These are phyloP conservation scores for Hippocampus barbouri DNA, from an alignment of 2,113 vertebrate species.

Conservation along the genomic window DNA sequence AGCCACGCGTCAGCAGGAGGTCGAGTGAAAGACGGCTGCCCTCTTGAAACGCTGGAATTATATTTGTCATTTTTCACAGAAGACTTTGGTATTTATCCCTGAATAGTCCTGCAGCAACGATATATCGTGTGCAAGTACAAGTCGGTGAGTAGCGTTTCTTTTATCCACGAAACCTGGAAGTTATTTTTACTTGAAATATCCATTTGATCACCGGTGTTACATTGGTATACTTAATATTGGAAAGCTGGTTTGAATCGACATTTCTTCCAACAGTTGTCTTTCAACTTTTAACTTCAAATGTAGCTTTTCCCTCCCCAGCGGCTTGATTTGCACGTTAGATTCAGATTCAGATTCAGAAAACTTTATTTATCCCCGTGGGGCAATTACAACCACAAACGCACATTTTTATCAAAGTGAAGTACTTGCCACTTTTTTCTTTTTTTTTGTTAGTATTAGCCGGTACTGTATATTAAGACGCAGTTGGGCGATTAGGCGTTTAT, in stretches of 20 bases:
- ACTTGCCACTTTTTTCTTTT: background rate
- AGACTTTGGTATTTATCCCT: background rate
- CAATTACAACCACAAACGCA: background rate
- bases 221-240: background rate
- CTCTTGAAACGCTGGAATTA: background rate
- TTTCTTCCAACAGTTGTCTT: background rate
- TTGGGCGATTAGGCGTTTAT: background rate
- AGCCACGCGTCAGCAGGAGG: too few relatives aligned
- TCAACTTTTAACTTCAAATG: background rate
- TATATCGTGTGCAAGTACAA: too few relatives aligned
- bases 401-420: background rate
- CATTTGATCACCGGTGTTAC: too few relatives aligned
- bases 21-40: background rate
- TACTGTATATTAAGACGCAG: background rate
- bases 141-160: background rate
- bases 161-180: background rate
- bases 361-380: too few relatives aligned
- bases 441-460: background rate
- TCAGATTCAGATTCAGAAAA: too few relatives aligned
- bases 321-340: background rate
- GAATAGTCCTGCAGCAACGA: too few relatives aligned
- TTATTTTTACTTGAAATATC: background rate
- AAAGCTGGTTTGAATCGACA: background rate
- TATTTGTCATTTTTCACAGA: background rate
- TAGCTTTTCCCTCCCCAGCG: background rate